Base-by-base conservation (phyloP, 1,140 invertebrate genomes). In the Ectropis grisescens region DNA sequence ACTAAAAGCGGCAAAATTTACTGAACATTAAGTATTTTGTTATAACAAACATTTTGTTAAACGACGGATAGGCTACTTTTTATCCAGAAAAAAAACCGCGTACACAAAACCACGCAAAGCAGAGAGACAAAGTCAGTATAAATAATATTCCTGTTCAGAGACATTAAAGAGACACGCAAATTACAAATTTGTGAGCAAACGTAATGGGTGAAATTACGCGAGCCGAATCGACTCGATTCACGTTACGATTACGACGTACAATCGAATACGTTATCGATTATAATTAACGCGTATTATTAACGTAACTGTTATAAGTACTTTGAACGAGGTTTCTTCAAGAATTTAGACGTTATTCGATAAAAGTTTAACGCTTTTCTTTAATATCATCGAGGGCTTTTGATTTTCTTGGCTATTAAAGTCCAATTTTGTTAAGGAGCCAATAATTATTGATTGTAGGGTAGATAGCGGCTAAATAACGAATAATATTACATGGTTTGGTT, bases 341-440 rank as follows among this genome's bases (percentile, higher is more conserved):
- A 53, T 58, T 54, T 38, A 64, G 65, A 49, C 46, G 47, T 44
- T 54, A 43, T 56, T 66, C 41, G 47, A 41, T 70, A 57, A 62
- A 74, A 76, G 58, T 70, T 78, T 19, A 44, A 43, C 58, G 58
- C 56, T 69, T 67, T 67, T 57, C 52, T 37, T 56, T 74, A 68
- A 65, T 54, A 57, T 58, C 55, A 58, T 66, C 54, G 59, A 75
- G 57, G 40, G 62, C 58, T 61, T 59, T 67, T 62, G 51, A 61
- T 59, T 71, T 53, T 41, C 45, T 50, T 49, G 2, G 49, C 69
- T 58, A 71, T 75, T 75, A 75, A 75, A 67, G 60, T 50, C 47
- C 54, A 45, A 67, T 67, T 71, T 69, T 45, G 57, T 62, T 52
- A 47, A 50, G 58, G 45, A 38, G 54, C 38, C 28, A 8, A 19